Evolutionary conservation across 2,797 vertebrate genomes (phyloP), one percentile per base, ranked within the genome.

Genomic region (Phrynocephalus guinanensis): DNA sequence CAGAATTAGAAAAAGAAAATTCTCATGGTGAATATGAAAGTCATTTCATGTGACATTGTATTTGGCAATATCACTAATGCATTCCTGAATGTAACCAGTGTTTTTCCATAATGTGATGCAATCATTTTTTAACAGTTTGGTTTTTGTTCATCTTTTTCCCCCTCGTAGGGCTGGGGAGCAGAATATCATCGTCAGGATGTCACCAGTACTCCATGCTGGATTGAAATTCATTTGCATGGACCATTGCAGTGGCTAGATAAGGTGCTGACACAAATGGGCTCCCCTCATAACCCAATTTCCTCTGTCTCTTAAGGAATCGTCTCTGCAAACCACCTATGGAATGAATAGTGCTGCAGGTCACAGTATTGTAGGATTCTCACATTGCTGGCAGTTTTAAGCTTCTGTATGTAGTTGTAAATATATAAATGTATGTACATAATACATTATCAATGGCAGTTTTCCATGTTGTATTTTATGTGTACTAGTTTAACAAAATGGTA

Each of bases 121-220:
- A 70, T 50, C 38, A 44, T 44, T 44, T 5, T 44, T 44, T 44
- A 44, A 44, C 38, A 44, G 38, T 44, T 44, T 44, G 38, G 38
- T 44, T 44, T 87, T 91, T 96, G 86, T 86, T 79, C 66, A 10
- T 94, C 18, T 50, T 88, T 13, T 82, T 96, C 5, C 38, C 38
- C 38, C 38, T 44, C 5, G 30, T 92, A 99, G 99, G 98, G 99
- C 22, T 99, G 99, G 98, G 99, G 99, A 90, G 99, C 99, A 0
- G 99, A 99, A 90, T 99, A 99, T 93, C 99, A 99, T 92, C 98
- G 99, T 2, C 99, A 99, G 91, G 98, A 99, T 84, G 98, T 99
- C 92, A 99, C 99, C 56, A 99, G 98, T 97, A 99, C 99, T 0
- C 99, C 99, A 91, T 99, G 99, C 97, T 99, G 99, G 98, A 99